phyloP scores from a whole-genome alignment of 2,113 vertebrate genomes.

The Myiozetetes cayanensis region DNA sequence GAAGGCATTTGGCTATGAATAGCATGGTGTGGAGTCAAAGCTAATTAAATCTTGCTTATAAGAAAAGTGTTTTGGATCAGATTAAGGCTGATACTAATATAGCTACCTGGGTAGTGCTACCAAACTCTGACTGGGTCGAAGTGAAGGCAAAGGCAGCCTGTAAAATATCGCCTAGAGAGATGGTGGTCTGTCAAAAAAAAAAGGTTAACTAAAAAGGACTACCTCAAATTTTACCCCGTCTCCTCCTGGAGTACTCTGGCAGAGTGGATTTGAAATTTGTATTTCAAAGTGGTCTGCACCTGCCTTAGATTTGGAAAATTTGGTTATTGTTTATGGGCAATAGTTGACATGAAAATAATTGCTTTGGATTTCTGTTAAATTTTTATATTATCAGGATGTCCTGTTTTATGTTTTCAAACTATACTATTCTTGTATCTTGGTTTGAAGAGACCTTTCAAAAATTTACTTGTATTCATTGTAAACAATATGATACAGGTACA shows the following conservation, averaged over 20 bases:
- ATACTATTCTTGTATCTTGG: background rate
- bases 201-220: background rate
- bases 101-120: background rate
- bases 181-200: background rate
- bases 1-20: background rate
- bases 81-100: background rate
- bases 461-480: background rate
- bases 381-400: background rate
- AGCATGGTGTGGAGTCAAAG: background rate
- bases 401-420: background rate
- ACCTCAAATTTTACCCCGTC: background rate
- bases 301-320: background rate
- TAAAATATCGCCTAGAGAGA: background rate
- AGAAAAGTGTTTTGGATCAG: background rate
- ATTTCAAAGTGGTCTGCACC: background rate
- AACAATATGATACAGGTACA: background rate
- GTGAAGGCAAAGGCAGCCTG: background rate
- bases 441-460: background rate
- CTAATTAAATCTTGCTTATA: background rate
- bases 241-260: background rate
- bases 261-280: background rate
- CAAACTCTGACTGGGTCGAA: background rate
- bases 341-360: background rate
- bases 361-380: background rate
- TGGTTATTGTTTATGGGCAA: background rate